A percentile compares a stretch with the other conserved stretches of the same genome.
Conservation (phyloP, 2,113 vertebrate species). For the Vimba vimba region DNA sequence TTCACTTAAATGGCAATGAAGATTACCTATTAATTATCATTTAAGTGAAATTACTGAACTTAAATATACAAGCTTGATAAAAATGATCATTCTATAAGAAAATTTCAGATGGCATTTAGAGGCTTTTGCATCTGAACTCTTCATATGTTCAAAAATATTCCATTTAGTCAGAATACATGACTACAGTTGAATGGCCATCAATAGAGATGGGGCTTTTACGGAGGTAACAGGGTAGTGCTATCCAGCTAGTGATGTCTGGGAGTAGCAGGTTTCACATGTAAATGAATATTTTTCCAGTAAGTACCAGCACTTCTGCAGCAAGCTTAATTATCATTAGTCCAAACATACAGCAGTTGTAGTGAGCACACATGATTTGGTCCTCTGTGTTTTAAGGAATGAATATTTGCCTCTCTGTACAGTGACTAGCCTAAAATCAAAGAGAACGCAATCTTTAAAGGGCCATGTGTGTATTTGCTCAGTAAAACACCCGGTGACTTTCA, state of each 20-base stretch:
- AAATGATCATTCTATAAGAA: too few species aligned
- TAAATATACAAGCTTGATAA: too few species aligned
- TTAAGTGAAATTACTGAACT: too few species aligned
- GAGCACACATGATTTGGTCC: background rate
- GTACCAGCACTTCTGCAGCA: background rate
- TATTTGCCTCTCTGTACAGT: constrained; percentile 28
- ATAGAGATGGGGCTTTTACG: too few species aligned
- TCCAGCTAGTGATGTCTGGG: background rate
- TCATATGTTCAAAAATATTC: background rate
- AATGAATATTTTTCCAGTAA: background rate
- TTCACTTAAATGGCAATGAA: too few species aligned
- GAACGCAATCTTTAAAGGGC: constrained; percentile 40
- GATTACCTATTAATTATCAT: too few species aligned
- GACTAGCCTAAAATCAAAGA: constrained; percentile 45
- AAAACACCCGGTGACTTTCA: constrained; percentile 33
- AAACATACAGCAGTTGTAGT: constrained; percentile 20
- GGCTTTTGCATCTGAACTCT: too few species aligned
- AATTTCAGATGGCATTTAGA: too few species aligned
- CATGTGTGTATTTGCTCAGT: background rate
- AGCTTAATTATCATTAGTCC: constrained; percentile 3
- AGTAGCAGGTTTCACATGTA: background rate
- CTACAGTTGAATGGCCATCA: too few species aligned
- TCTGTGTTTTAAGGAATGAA: constrained; percentile 10
- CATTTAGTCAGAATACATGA: background rate
- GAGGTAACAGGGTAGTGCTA: too few species aligned